Evolutionary conservation across 2,888 invertebrate genomes (phyloP).

Genomic region (Drosophila cracens): DNA sequence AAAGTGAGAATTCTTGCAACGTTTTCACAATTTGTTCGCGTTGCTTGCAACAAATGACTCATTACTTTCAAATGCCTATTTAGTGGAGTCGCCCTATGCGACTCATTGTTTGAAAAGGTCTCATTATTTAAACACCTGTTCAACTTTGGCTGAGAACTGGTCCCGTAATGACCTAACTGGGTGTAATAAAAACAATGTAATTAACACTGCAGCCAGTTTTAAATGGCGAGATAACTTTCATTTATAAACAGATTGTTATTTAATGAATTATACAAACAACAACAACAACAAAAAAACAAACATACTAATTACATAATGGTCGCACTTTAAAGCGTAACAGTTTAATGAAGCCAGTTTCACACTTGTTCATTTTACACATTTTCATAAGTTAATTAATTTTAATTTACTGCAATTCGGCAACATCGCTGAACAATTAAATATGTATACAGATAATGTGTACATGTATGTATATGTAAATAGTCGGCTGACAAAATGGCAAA

Average conservation of each 20-base stretch:
- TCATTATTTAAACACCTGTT: constrained; percentile 13
- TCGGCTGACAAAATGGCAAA: constrained; percentile 45
- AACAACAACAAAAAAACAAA: constrained; percentile 13
- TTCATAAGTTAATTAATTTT: constrained; percentile 68
- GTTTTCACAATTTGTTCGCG: background rate
- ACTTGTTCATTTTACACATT: constrained; percentile 38
- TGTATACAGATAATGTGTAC: background rate
- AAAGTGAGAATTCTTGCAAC: background rate
- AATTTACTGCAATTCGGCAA: constrained; percentile 57
- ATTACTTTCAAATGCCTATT: background rate
- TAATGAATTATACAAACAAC: constrained; percentile 40
- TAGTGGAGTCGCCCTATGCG: background rate
- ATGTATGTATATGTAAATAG: background rate
- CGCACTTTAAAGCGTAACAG: constrained; percentile 53
- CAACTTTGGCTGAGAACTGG: background rate
- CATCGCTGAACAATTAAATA: constrained; percentile 12
- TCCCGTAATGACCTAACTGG: constrained; percentile 8
- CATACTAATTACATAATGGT: constrained; percentile 58
- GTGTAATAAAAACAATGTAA: constrained; percentile 18
- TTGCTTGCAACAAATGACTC: background rate
- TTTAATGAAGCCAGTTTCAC: constrained; percentile 53
- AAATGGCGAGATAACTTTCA: constrained; percentile 38
- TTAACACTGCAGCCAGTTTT: constrained; percentile 16
- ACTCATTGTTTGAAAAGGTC: background rate
- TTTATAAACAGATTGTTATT: constrained; percentile 48